Evolutionary conservation across 2,888 invertebrate genomes (phyloP).

Genomic region (Noctua janthe): DNA sequence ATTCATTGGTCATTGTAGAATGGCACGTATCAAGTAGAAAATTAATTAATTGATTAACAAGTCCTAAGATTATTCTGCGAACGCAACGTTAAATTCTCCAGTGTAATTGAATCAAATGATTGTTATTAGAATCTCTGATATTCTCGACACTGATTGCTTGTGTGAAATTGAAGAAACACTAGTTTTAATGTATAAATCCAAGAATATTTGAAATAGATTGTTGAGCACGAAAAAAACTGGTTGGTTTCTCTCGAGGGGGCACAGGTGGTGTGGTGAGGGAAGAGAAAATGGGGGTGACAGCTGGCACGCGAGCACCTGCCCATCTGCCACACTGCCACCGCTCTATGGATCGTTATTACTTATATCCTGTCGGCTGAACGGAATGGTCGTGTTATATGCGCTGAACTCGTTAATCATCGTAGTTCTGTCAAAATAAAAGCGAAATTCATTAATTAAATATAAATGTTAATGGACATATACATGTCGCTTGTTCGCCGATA

Average conservation of each 20-base stretch:
- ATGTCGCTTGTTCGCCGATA: conserved; percentile 10
- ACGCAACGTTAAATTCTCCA: conserved; percentile 4
- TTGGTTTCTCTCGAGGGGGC: conserved; percentile 41
- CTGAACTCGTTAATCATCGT: conserved; percentile 9
- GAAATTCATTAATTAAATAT: conserved; percentile 1
- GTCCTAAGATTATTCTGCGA: conserved; percentile 14
- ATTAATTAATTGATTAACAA: conserved; percentile 34
- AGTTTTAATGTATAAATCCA: neutral
- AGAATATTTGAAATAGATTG: conserved; percentile 21
- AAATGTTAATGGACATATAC: neutral
- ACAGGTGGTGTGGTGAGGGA: conserved; percentile 69
- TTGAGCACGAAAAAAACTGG: conserved; percentile 39
- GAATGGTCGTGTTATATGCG: conserved; percentile 24
- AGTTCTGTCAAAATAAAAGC: conserved; percentile 10
- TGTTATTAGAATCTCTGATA: conserved; percentile 20
- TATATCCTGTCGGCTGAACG: conserved; percentile 53
- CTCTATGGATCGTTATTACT: conserved; percentile 58
- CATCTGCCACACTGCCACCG: conserved; percentile 72
- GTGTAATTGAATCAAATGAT: conserved; percentile 22
- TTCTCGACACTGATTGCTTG: conserved; percentile 17
- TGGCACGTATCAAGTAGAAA: conserved; percentile 27
- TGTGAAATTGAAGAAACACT: conserved; percentile 18
- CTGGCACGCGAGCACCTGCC: conserved; percentile 82
- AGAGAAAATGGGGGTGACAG: conserved; percentile 74
- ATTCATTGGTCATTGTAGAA: conserved; percentile 19